Base-by-base conservation (phyloP, 1,140 invertebrate species). In the Drosophila rhopaloa region DNA sequence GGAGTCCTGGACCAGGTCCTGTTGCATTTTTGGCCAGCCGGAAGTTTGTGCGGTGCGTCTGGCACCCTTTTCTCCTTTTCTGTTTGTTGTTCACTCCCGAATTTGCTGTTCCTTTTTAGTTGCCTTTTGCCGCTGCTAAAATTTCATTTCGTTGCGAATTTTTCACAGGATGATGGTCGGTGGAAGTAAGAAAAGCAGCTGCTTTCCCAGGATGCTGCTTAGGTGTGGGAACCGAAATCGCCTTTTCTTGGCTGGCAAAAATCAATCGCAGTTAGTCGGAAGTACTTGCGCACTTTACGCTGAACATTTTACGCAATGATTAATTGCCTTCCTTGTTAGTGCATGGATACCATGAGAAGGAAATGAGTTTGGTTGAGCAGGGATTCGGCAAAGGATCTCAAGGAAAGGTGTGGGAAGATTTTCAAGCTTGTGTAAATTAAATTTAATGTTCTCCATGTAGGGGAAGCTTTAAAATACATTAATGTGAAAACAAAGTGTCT, bases 21-120 rank as follows among this genome's bases (percentile, higher is more conserved):
- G 84, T 89, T 89, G 84, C 81, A 85, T 78, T 84, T 84, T 81
- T 75, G 73, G 77, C 74, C 85, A 84, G 74, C 80, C 80, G 84
- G 84, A 88, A 88, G 84, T 88, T 88, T 90, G 89, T 78, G 85
- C 80, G 84, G n/a, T n/a, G 77, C 81, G 76, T 88, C 75, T 77
- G 68, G 84, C 85, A 89, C 84, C 85, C 84, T 88, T 89, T 46
- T 10, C 55, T 62, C 10, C 14, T 47, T 56, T 43, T 48, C 59
- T 81, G 62, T 50, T 40, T 60, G 38, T 46, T 14, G 11, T 59
- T 61, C n/a, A 16, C 40, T 24, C 9, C 48, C 14, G 44, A 4
- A 32, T 53, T 24, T 24, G 24, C 24, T 47, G 27, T 59, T 75
- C 24, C 60, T 10, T 38, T 79, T 51, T 46, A 37, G 37, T 63